Conservation (phyloP, 37 sponge, comb jelly and placozoan genomes). For the Haliclona indistincta region DNA sequence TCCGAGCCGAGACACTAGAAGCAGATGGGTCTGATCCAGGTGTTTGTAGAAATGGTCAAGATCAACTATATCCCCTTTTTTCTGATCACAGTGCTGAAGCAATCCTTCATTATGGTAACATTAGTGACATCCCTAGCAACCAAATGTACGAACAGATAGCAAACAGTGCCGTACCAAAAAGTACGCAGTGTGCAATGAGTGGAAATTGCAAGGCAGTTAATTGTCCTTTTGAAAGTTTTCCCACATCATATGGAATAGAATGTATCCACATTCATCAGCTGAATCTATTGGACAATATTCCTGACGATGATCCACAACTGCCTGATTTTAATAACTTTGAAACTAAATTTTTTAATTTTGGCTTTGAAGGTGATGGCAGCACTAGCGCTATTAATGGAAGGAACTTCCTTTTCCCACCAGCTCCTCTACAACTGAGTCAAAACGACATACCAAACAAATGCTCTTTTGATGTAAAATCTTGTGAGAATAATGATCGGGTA, state of each 20-base stretch:
- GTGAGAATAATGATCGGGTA: not conserved
- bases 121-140: not conserved
- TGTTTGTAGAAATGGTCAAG: too few species aligned
- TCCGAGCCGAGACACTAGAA: slow-evolving; percentile 47
- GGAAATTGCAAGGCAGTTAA: slow-evolving; percentile 41
- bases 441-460: not conserved
- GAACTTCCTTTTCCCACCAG: slow-evolving; percentile 21
- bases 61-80: too few species aligned
- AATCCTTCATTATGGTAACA: slow-evolving; percentile 29
- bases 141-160: slow-evolving; percentile 10
- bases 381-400: slow-evolving; percentile 48
- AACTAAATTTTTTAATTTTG: slow-evolving; percentile 31
- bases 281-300: slow-evolving; percentile 1
- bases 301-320: slow-evolving; percentile 14
- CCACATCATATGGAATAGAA: slow-evolving; percentile 17
- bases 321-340: slow-evolving; percentile 1
- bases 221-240: slow-evolving; percentile 59
- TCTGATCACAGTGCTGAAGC: slow-evolving; percentile 30
- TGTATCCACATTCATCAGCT: slow-evolving; percentile 41
- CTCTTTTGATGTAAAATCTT: not conserved
- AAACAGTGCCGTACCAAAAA: not conserved
- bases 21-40: not conserved
- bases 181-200: not conserved
- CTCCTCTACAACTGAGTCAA: not conserved
- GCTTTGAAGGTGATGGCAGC: slow-evolving; percentile 13